Percentiles rank a stretch among this genome's conserved stretches.
phyloP scores from a whole-genome alignment of 2,113 vertebrate species.

The Dunckerocampus dactyliophorus region DNA sequence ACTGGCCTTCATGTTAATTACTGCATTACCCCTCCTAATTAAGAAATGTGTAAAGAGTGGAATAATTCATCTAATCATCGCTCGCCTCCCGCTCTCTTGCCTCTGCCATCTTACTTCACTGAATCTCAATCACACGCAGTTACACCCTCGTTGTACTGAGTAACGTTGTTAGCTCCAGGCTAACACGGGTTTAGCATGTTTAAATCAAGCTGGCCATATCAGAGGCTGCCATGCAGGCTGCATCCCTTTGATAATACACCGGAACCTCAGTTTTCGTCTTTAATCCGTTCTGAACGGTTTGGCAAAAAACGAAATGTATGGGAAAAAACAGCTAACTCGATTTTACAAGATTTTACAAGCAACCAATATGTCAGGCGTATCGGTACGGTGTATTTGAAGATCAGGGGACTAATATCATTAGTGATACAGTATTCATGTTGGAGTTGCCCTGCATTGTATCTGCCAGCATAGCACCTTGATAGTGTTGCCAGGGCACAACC shows the following conservation, averaged over 20 bases:
- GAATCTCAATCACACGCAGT: slow-evolving; percentile 7
- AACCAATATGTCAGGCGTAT: too few relatives aligned
- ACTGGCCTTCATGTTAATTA: slow-evolving; percentile 61
- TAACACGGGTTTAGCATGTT: slow-evolving; percentile 59
- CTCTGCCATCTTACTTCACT: slow-evolving; percentile 17
- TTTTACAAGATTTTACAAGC: too few relatives aligned
- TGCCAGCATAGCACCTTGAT: too few relatives aligned
- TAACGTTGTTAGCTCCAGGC: slow-evolving; percentile 55
- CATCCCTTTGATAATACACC: slow-evolving; percentile 59
- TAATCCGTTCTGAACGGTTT: too few relatives aligned
- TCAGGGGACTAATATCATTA: too few relatives aligned
- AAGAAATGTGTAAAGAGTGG: slow-evolving; percentile 59
- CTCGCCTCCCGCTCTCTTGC: slow-evolving; percentile 2
- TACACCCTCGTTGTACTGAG: slow-evolving; percentile 39
- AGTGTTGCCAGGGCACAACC: too few relatives aligned
- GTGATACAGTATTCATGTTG: too few relatives aligned
- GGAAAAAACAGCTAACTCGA: too few relatives aligned
- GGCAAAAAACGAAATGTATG: too few relatives aligned
- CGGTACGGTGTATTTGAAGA: too few relatives aligned
- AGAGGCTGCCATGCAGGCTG: slow-evolving; percentile 34
- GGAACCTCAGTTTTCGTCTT: too few relatives aligned
- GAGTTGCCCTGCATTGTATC: too few relatives aligned
- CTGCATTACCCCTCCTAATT: slow-evolving; percentile 69
- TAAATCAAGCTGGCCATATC: slow-evolving; percentile 56
- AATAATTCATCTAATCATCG: slow-evolving; percentile 55